A percentile compares a stretch with the other conserved stretches of the same genome.
Evolutionary conservation across 2,888 invertebrate genomes (phyloP).

Genomic region (Colostygia pectinataria): DNA sequence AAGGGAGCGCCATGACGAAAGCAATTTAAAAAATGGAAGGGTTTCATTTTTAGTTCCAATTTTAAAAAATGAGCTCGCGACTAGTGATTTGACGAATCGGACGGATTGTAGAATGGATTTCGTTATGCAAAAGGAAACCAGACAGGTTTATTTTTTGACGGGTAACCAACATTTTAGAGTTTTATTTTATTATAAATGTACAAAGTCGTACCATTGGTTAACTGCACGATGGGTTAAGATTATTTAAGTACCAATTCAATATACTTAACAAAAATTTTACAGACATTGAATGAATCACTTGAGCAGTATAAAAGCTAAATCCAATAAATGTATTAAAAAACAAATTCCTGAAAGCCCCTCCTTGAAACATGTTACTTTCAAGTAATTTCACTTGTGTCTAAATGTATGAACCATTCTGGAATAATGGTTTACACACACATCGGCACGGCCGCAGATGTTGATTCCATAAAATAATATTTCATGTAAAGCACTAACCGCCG

Average conservation of each 20-base stretch:
- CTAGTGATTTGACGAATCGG: slow-evolving; percentile 77
- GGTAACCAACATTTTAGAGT: not conserved
- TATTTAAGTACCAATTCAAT: no score
- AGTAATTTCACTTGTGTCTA: slow-evolving; percentile 70
- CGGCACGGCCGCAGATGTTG: slow-evolving; percentile 74
- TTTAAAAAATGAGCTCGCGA: slow-evolving; percentile 76
- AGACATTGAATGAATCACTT: slow-evolving; percentile 8
- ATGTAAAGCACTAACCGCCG: slow-evolving; percentile 80
- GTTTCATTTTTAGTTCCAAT: slow-evolving; percentile 78
- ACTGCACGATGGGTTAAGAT: no score
- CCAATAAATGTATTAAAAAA: slow-evolving; percentile 42
- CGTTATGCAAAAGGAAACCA: slow-evolving; percentile 61
- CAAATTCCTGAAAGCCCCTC: slow-evolving; percentile 69
- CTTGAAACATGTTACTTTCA: slow-evolving; percentile 75
- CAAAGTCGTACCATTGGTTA: no score
- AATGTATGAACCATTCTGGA: slow-evolving; percentile 72
- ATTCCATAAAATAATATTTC: slow-evolving; percentile 83
- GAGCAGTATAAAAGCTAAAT: slow-evolving; percentile 31
- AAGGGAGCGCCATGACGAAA: slow-evolving; percentile 78
- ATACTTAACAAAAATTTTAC: not conserved
- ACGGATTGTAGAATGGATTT: slow-evolving; percentile 70
- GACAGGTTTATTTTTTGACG: slow-evolving; percentile 12
- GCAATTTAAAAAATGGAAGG: slow-evolving; percentile 78
- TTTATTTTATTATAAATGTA: no score
- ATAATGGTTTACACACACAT: slow-evolving; percentile 63